Conservation (phyloP, 1,140 invertebrate species). For the Drosophila carrolli region DNA sequence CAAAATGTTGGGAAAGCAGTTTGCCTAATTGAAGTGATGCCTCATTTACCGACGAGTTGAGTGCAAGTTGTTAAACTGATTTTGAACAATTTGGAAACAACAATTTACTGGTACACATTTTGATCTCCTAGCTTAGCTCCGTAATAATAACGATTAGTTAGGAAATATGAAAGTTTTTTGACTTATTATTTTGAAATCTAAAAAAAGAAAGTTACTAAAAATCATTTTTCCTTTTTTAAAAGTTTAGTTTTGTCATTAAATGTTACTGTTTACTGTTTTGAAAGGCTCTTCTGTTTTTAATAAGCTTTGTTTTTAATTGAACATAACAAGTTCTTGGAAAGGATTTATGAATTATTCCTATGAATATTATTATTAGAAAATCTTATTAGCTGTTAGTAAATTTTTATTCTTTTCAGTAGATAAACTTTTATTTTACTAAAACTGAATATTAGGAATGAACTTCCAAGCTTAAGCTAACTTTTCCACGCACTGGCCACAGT, state of each 20-base stretch:
- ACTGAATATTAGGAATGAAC: constrained; percentile 14
- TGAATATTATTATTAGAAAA: background rate
- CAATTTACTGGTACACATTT: too few relatives aligned
- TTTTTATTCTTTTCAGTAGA: too few relatives aligned
- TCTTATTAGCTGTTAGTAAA: background rate
- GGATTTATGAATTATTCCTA: background rate
- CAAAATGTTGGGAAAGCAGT: constrained; percentile 12
- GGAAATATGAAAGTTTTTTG: too few relatives aligned
- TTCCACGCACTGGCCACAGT: constrained; percentile 34
- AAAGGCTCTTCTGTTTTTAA: background rate
- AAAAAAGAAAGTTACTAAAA: background rate
- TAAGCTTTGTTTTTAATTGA: background rate
- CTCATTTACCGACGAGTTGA: constrained; percentile 10
- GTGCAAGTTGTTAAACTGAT: background rate
- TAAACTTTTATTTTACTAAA: too few relatives aligned
- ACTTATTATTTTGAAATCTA: too few relatives aligned
- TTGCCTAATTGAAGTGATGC: constrained; percentile 18
- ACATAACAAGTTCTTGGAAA: background rate
- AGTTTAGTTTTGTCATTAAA: too few relatives aligned
- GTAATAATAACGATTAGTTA: too few relatives aligned
- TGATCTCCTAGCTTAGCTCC: too few relatives aligned
- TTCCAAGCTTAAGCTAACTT: constrained; percentile 27
- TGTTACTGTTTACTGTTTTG: too few relatives aligned
- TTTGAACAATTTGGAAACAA: background rate
- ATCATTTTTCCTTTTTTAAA: background rate